Percentiles rank a stretch among this genome's conserved stretches.
phyloP scores from a whole-genome alignment of 2,888 invertebrate species.

The Sesia apiformis region DNA sequence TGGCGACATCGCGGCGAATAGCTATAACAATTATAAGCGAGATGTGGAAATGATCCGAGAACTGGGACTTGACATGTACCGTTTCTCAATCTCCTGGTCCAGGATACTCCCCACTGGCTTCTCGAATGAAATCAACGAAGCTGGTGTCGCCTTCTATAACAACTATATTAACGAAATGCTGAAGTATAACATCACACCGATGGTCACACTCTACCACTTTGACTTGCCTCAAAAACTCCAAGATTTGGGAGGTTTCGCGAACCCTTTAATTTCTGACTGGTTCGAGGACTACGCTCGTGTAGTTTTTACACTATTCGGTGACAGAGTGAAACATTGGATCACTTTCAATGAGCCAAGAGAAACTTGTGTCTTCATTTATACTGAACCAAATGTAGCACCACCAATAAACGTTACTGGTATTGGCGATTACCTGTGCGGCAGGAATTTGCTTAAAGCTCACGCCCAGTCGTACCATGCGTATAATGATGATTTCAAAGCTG shows the following conservation, averaged over 20 bases:
- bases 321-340: constrained; percentile 69
- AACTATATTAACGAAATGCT: constrained; percentile 74
- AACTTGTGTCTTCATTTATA: constrained; percentile 46
- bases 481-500: constrained; percentile 27
- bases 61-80: constrained; percentile 65
- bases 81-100: constrained; percentile 78
- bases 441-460: constrained; percentile 74
- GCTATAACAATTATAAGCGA: constrained; percentile 74
- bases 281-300: constrained; percentile 73
- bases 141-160: constrained; percentile 78
- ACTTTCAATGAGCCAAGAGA: constrained; percentile 75
- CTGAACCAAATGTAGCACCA: constrained; percentile 37
- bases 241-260: constrained; percentile 76
- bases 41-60: constrained; percentile 58
- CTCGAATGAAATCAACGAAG: constrained; percentile 60
- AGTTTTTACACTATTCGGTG: constrained; percentile 59
- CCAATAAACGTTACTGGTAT: constrained; percentile 44
- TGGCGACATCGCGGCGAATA: constrained; percentile 80
- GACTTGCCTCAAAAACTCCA: constrained; percentile 73
- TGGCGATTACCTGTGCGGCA: constrained; percentile 70
- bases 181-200: constrained; percentile 69
- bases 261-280: constrained; percentile 65
- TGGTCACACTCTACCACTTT: constrained; percentile 77
- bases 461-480: constrained; percentile 58
- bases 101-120: constrained; percentile 77